Evolutionary conservation across 2,113 vertebrate species (phyloP), one percentile per base, ranked within the genome.

Genomic region (Geothlypis trichas): DNA sequence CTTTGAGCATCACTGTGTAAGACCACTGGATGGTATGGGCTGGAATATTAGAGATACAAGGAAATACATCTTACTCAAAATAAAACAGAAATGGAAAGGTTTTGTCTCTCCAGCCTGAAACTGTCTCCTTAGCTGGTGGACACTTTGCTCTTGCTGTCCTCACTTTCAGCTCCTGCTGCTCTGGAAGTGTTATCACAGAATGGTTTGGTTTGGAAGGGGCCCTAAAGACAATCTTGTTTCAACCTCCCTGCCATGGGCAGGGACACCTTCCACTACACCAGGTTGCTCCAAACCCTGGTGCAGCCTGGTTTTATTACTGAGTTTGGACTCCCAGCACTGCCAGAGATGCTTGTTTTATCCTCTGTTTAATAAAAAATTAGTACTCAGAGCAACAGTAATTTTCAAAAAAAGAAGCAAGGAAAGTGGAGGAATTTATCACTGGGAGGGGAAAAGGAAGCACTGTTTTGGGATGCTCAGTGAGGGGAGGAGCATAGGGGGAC

Each of bases 401-500:
- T 1, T 2, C 13, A 66, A 62, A 78, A 31, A 23, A 27, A 27
- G 8, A 14, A 28, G 26, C 9, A 54, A 61, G 23, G 21, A 7
- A 87, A 85, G 19, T 5, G 18, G 39, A 82, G n/a, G 9, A 74
- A 82, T 73, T 91, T 67, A 42, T 75, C 37, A 41, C 17, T 18
- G 37, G 9, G 46, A 69, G 2, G 22, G 49, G 22, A 44, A 83
- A 95, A 75, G 27, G 35, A 72, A 80, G 41, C 49, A 47, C 5
- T 61, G 17, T 12, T 41, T 85, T 79, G 4, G 20, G 58, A 59
- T 23, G 42, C n/a, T 51, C 1, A 2, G 7, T 1, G 2, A 62
- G 7, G 1, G 2, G 4, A 30, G 10, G 15, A 71, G 9, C 44
- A 37, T 0, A 9, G 2, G 15, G 15, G 2, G 11, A 57, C 5